Percentiles rank a stretch among this genome's conserved stretches.
Evolutionary conservation across 92 coral and sea anemone species (phyloP).

Genomic region (Bergia sp.): DNA sequence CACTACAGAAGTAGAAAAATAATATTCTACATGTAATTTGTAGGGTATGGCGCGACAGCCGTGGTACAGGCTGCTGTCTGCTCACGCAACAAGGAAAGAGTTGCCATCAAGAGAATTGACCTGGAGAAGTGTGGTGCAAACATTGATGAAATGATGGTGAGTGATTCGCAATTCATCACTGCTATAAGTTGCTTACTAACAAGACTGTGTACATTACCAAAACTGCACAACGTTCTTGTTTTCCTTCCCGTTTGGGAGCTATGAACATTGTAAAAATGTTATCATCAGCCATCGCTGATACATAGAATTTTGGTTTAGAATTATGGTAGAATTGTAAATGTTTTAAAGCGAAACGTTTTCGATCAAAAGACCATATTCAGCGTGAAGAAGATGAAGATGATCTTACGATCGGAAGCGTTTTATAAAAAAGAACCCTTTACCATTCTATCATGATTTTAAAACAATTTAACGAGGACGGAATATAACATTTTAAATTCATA

Average conservation of each 20-base stretch:
- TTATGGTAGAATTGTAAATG: no score
- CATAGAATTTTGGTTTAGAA: no score
- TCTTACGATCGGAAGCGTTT: no score
- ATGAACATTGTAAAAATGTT: no score
- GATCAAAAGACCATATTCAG: no score
- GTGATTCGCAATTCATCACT: not conserved
- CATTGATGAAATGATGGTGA: slow-evolving; percentile 99
- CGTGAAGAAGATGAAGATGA: no score
- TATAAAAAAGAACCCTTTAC: no score
- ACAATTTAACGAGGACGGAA: no score
- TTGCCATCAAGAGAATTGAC: slow-evolving; percentile 97
- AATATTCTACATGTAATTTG: not conserved
- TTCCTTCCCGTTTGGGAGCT: not conserved
- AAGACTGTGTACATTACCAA: not conserved
- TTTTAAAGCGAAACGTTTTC: no score
- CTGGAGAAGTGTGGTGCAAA: slow-evolving; percentile 98
- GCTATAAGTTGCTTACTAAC: not conserved
- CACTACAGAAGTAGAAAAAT: not conserved
- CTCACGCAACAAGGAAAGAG: slow-evolving; percentile 76
- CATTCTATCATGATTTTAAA: no score
- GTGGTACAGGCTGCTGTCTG: slow-evolving; percentile 98
- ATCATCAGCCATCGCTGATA: no score
- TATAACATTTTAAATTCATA: no score
- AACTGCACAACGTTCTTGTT: not conserved
- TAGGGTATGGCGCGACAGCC: slow-evolving; percentile 99